A percentile compares a stretch with the other conserved stretches of the same genome.
Evolutionary conservation across 2,888 invertebrate species (phyloP).

Genomic region (Macrophya annulata): DNA sequence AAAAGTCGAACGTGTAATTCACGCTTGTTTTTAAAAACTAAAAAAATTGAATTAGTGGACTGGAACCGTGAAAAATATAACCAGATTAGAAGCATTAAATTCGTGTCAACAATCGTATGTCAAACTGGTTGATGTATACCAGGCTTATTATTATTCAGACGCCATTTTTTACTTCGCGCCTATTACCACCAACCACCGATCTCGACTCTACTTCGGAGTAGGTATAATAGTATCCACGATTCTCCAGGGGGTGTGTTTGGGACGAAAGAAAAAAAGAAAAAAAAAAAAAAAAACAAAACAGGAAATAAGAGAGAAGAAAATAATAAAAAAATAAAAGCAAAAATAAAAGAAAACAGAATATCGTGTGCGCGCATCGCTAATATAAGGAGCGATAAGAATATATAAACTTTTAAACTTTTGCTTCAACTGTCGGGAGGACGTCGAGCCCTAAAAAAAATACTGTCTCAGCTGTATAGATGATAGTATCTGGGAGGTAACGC

Average conservation of each 20-base stretch:
- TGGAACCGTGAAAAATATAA: not conserved
- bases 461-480: conserved; percentile 16
- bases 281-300: not conserved
- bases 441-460: conserved; percentile 25
- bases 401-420: not conserved
- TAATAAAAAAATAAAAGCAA: not conserved
- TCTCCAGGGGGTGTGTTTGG: conserved; percentile 33
- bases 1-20: not conserved
- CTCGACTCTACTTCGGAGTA: conserved; percentile 3
- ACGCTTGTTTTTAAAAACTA: not conserved
- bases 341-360: not conserved
- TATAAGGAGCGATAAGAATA: not conserved
- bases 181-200: conserved; percentile 50
- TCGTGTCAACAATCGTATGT: conserved; percentile 31
- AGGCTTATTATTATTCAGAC: conserved; percentile 30
- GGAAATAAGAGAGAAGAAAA: not conserved
- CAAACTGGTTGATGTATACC: conserved; percentile 32
- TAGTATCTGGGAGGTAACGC: conserved; percentile 6
- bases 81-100: not conserved
- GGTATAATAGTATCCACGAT: not conserved
- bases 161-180: conserved; percentile 45
- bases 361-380: conserved; percentile 38
- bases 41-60: not conserved
- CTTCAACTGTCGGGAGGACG: not conserved
- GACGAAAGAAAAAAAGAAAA: not conserved